Base-by-base conservation (phyloP, 2,888 invertebrate genomes). In the Cryptocephalus moraei region DNA sequence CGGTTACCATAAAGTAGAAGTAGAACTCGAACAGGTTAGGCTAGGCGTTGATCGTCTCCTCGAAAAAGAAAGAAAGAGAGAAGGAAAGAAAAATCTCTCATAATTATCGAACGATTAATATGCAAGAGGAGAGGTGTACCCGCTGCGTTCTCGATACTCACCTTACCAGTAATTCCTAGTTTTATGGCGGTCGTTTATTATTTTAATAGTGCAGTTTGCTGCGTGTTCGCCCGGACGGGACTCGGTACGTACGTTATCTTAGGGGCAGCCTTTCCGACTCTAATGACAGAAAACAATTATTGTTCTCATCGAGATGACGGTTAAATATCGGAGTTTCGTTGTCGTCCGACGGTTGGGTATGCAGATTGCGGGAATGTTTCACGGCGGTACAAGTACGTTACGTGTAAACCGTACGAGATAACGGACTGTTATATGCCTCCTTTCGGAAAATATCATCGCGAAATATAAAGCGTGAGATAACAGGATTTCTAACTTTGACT, bases 91-190 rank as follows among this genome's bases (percentile, higher is more conserved):
- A 60, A 62, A 61, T 57, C 49, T 54, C 55, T 48, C 54, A 62
- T 65, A 67, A 67, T 67, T 67, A 67, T 64, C 58, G 59, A 52
- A 58, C 63, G 61, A 67, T 67, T 67, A 67, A 67, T 66, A 66
- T 66, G 64, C 65, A 62, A 59, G 60, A 58, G 62, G 58, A 57
- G 55, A 22, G 59, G 60, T 59, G 57, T 52, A 53, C 63, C 63
- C 55, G 65, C 65, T 64, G 65, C 52, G 63, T 62, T 62, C 64
- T 65, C 66, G 64, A 66, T 65, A 60, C 62, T 59, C 58, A 58
- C 66, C 57, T 68, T 58, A 58, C 66, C 57, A 67, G 67, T 67
- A 65, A 66, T 62, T 62, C 58, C 63, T 63, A 62, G 62, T 57
- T 68, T 66, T 67, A 67, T 67, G 58, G 63, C 63, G 56, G 56